Evolutionary conservation across 92 coral and sea anemone species (phyloP).

Genomic region (Palythoa caribaeorum): DNA sequence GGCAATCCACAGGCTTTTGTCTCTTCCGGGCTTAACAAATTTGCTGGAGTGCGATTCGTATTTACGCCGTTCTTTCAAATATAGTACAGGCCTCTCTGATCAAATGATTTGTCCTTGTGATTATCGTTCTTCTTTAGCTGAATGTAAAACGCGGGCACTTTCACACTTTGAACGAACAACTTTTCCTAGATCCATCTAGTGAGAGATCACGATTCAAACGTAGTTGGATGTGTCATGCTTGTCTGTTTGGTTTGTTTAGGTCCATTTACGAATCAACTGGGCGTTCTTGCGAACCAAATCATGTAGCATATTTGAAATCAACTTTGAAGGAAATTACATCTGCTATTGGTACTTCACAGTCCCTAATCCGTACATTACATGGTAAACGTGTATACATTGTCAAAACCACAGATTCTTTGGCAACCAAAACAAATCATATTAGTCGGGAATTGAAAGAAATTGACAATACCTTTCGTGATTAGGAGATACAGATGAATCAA

Average conservation of each 20-base stretch:
- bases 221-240: constrained; percentile 45
- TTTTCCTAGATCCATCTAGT: neutral
- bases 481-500: neutral
- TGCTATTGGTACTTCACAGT: neutral
- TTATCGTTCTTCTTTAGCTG: neutral
- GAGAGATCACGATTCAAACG: neutral
- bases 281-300: constrained; percentile 45
- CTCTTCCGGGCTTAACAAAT: no score
- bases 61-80: neutral
- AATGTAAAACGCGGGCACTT: constrained; percentile 21
- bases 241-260: constrained; percentile 46
- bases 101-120: constrained; percentile 22
- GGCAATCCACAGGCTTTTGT: no score
- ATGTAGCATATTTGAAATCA: constrained; percentile 15
- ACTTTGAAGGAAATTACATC: constrained; percentile 14
- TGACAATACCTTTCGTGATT: neutral
- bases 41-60: no score
- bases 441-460: neutral
- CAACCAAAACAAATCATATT: constrained; percentile 38
- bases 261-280: constrained; percentile 49
- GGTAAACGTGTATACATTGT: neutral
- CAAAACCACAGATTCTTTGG: constrained; percentile 43
- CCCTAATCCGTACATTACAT: no score
- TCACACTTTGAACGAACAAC: neutral
- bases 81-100: neutral